Conservation (phyloP, 2,797 vertebrate genomes). For the Falco rusticolus region DNA sequence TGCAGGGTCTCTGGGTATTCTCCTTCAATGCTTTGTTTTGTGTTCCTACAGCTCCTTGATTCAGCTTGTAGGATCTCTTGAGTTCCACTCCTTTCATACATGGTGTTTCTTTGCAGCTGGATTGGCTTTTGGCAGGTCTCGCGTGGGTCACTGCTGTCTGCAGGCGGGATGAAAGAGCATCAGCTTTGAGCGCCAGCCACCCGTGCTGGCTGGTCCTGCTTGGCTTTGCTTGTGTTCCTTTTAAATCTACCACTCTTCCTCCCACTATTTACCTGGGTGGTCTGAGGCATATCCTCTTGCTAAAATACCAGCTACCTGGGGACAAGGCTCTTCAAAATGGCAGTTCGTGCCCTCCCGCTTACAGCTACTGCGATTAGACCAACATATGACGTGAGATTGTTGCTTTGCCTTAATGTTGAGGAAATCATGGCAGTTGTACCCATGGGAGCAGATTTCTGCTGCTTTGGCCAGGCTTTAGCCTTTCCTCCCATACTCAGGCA, state of each 20-base stretch:
- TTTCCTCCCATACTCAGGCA: neutral
- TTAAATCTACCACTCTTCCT: neutral
- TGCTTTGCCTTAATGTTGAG: neutral
- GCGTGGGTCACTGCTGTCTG: neutral
- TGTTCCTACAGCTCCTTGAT: neutral
- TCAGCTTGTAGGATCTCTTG: neutral
- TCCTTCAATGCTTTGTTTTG: neutral
- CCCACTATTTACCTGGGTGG: neutral
- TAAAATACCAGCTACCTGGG: neutral
- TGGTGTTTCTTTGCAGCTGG: neutral
- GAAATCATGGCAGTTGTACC: rapidly evolving
- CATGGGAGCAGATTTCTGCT: neutral
- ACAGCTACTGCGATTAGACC: rapidly evolving
- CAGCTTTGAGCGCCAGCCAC: neutral
- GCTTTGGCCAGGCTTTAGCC: neutral
- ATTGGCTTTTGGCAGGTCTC: neutral
- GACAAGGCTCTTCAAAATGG: neutral
- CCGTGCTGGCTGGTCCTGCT: neutral
- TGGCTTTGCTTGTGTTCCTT: neutral
- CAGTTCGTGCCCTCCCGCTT: neutral
- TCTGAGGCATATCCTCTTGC: neutral
- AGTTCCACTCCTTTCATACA: neutral
- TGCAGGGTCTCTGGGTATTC: neutral
- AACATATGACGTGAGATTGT: neutral
- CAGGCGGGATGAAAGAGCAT: neutral